Base-by-base conservation (phyloP, 92 coral and sea anemone genomes). In the Porites cylindrica region DNA sequence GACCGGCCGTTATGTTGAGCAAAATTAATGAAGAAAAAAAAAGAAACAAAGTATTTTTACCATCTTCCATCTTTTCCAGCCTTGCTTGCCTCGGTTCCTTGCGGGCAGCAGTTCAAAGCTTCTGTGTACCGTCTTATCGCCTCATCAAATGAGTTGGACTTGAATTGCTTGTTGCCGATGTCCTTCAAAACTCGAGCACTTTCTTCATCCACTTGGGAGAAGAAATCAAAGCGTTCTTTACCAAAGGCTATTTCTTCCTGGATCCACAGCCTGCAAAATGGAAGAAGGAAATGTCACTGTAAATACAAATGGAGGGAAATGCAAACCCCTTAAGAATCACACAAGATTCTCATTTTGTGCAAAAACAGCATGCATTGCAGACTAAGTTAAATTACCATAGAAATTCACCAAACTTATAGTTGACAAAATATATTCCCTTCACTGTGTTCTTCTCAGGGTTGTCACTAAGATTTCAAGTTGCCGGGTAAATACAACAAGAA, bases 151-250 rank as follows among this genome's bases (percentile, higher is more conserved):
- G 79, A 91, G 38, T 86, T 95, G 70, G 68, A 72, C 76, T 95
- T 97, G 81, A 95, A 97, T 66, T 92, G 90, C 52, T 78, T 83
- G 67, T 97, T 97, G 76, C 99, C 99, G 50, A 82, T 72, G 75
- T 95, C 98, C 73, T 97, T 97, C 43, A 87, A 90, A 63, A 66
- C 73, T 51, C 84, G 92, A 1, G 99, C 96, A 53, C 51, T 81
- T 70, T 85, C 93, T 51, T 77, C 91, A 72, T 91, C 83, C 77
- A 92, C 64, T n/a, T 78, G 58, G 17, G 50, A 60, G 32, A 88
- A 75, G 71, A 89, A 84, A 14, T 86, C 84, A 50, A 26, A 26
- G 14, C 75, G 90, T 13, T 83, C 85, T 86, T 83, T 90, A 8
- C 81, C 76, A 81, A 93, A 96, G 66, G 83, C 71, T 20, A 79